Evolutionary conservation across 2,888 invertebrate species (phyloP).

Genomic region (Agonopterix alstromeriana): DNA sequence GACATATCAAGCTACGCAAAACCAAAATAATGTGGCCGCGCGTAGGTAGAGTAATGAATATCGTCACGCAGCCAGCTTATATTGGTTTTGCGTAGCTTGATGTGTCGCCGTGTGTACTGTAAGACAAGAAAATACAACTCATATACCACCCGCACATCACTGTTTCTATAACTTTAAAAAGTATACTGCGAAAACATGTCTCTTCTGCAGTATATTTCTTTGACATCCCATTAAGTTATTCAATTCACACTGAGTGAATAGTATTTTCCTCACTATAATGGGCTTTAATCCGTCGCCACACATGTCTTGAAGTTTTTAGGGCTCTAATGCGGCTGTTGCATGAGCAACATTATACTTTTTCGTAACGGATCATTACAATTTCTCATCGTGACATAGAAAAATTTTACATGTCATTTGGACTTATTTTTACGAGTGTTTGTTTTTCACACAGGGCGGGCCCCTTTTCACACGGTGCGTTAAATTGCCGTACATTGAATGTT

Average conservation of each 20-base stretch:
- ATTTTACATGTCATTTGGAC: slow-evolving; percentile 72
- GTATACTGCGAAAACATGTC: neutral
- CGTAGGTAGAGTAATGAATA: too few relatives aligned
- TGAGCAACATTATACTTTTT: slow-evolving; percentile 66
- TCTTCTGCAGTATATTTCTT: slow-evolving; percentile 1
- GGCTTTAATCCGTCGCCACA: slow-evolving; percentile 58
- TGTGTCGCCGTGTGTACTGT: too few relatives aligned
- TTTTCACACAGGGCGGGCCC: slow-evolving; percentile 64
- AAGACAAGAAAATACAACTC: too few relatives aligned
- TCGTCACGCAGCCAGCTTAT: too few relatives aligned
- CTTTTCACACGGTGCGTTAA: slow-evolving; percentile 53
- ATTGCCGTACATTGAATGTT: slow-evolving; percentile 37
- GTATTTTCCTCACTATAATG: slow-evolving; percentile 55
- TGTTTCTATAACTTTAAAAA: too few relatives aligned
- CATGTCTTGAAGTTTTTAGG: slow-evolving; percentile 48
- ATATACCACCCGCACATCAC: too few relatives aligned
- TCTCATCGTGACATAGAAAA: slow-evolving; percentile 74
- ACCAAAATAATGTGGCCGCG: too few relatives aligned
- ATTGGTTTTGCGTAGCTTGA: too few relatives aligned
- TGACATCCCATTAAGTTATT: slow-evolving; percentile 59
- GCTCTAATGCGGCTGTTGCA: slow-evolving; percentile 61
- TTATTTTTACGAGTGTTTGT: slow-evolving; percentile 69
- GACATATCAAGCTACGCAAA: too few relatives aligned
- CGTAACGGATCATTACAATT: slow-evolving; percentile 74
- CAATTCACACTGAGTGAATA: slow-evolving; percentile 63